Base-by-base conservation (phyloP, 1,140 invertebrate species). In the Euborellia annulipes region DNA sequence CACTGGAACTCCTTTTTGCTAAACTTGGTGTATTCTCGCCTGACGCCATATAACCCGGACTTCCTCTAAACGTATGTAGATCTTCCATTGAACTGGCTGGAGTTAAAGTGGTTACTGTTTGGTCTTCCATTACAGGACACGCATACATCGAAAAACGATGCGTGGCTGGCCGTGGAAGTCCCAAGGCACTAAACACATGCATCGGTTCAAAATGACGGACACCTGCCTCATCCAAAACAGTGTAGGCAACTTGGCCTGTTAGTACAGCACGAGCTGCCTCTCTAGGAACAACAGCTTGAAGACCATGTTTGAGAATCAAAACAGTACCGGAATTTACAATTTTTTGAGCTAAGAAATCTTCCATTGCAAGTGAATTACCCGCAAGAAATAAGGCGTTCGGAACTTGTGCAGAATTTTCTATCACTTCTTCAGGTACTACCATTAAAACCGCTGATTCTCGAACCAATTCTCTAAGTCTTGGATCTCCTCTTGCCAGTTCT, bases 201-300 rank as follows among this genome's bases (percentile, higher is more conserved):
- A 83, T 57, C 0, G 82, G 79, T 55, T 84, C 79, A 56, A 85
- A 84, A 59, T 79, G 76, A 45, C 72, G 73, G 19, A 85, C 72
- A 17, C 83, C 82, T 50, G 71, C 73, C 58, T 85, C 81, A 55
- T 85, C 82, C 0, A 86, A 64, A 2, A 85, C 71, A 2, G 78
- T 76, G 52, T 85, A 86, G 3, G 79, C 71, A 1, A 83, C 73
- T 60, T 82, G 67, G 13, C 83, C 83, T 1, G 76, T 80, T 3
- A 84, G 60, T 7, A 86, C 79, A 16, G 73, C 73, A 18, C 77
- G 68, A 34, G 79, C 73, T 0, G 78, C 77, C 58, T 85, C 79
- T 34, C 76, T 68, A 0, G 83, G 83, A 16, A 86, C 73, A 1
- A 86, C 78, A 0, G 78, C 77, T 57, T 85, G 80, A n/a, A 81